Base-by-base conservation (phyloP, 2,113 vertebrate species). In the Thunnus thynnus region DNA sequence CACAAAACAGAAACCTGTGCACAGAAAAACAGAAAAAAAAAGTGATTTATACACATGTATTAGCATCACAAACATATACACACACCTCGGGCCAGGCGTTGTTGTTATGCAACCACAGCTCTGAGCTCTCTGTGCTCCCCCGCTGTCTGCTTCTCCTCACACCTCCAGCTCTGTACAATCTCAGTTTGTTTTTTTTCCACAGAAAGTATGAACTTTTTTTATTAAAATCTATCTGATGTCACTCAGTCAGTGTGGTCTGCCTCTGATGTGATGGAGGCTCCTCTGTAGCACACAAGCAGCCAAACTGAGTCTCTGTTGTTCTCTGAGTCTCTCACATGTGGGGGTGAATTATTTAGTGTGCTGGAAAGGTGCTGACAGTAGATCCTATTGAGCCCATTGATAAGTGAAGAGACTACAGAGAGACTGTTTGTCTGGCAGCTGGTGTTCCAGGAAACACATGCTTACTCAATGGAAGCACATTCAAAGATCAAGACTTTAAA, bases 321-420 rank as follows among this genome's bases (percentile, higher is more conserved):
- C 14, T 41, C 69, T 46, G 44, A 63, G 18, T 16, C 60, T 22
- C 44, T 48, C 67, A 32, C 67, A 22, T 64, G 46, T 58, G 68
- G 64, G 55, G 48, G 48, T 89, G 78, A 91, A 88, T 92, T 82
- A 90, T 91, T 91, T 50, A 92, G 86, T 77, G 55, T 17, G 18
- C 6, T 8, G 62, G 47, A 68, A 87, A 69, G 78, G 54, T 72
- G 81, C 74, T 80, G 78, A 89, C 44, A 63, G 54, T 75, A 77
- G 80, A 75, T 6, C 56, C 75, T 57, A 66, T 85, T 74, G 54
- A 90, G 70, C 47, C 20, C 55, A 22, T 32, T 73, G 69, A 80
- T 60, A 17, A 48, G 52, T 30, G 47, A n/a, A 54, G 13, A 32
- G 51, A 58, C 46, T 47, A 13, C 36, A 64, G 17, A 65, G 52